These are phyloP conservation scores for Cheilosia soror DNA, from an alignment of 2,888 invertebrate genomes.

Conservation along the genomic window DNA sequence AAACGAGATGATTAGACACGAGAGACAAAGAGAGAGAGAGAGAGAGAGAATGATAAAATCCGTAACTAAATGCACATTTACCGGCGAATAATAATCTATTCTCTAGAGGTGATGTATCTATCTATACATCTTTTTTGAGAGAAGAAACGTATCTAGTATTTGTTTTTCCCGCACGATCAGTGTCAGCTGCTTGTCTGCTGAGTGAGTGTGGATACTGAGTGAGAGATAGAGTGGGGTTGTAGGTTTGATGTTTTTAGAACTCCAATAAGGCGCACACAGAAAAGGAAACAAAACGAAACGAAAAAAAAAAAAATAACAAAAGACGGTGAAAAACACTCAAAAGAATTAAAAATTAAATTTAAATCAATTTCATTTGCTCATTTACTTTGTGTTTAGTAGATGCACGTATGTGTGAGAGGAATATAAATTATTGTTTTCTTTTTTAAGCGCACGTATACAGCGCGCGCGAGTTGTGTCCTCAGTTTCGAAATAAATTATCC, in stretches of 20 bases:
- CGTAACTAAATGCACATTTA: conserved; percentile 52
- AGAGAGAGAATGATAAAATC: conserved; percentile 10
- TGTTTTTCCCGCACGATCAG: conserved; percentile 56
- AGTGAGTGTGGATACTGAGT: conserved; percentile 65
- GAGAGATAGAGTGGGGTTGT: conserved; percentile 57
- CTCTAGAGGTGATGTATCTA: conserved; percentile 52
- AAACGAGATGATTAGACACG: background rate
- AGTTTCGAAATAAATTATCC: conserved; percentile 53
- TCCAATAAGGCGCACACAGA: conserved; percentile 32
- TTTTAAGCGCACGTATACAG: conserved; percentile 27
- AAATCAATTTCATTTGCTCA: conserved; percentile 35
- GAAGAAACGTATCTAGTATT: conserved; percentile 56
- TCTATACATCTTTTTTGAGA: conserved; percentile 46
- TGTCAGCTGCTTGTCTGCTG: conserved; percentile 70
- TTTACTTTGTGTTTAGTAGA: conserved; percentile 26
- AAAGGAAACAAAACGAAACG: conserved; percentile 52
- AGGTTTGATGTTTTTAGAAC: conserved; percentile 9
- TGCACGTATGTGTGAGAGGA: conserved; percentile 62
- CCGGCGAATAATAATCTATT: conserved; percentile 32
- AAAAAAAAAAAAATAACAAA: conserved; percentile 21
- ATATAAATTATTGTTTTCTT: conserved; percentile 37
- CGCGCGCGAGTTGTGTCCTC: conserved; percentile 25
- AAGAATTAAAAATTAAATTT: conserved; percentile 41
- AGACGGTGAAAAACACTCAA: conserved; percentile 51
- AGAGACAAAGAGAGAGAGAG: conserved; percentile 6